Evolutionary conservation across 2,797 vertebrate species (phyloP), one percentile per base, ranked within the genome.

Genomic region (Hafferia zeledoni): DNA sequence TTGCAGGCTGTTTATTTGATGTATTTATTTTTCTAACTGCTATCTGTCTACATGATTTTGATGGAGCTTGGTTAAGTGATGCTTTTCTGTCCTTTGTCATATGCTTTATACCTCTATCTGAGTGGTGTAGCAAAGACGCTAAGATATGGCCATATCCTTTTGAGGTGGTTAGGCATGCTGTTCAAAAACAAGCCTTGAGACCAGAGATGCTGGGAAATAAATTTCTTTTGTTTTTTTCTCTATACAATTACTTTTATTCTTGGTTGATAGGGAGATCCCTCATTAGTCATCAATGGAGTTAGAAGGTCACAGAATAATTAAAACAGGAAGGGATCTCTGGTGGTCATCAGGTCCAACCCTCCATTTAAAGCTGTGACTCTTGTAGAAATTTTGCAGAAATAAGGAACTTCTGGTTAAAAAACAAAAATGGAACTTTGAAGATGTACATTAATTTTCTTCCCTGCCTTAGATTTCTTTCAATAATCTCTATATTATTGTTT

Each of bases 11-110:
- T n/a, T n/a, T 78, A 13, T 15, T 37, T 30, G 15, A 25, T 47
- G 39, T 19, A 24, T 59, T 89, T 61, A 16, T 46, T 95, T 90
- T 82, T 31, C 59, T 75, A 68, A 23, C 11, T 83, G 19, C 35
- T 52, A 5, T 49, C 43, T 63, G 14, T 50, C 35, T 59, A 1
- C 2, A 7, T 39, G 35, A 33, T 61, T 79, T 61, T 75, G 52
- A 61, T 44, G 33, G 57, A 68, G 43, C 52, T 72, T 84, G 55
- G 17, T 89, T 56, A 72, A 92, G 50, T 57, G 33, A 55, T 80
- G 33, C 52, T 52, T 52, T 77, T 88, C 91, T 90, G 56, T 67
- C 39, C 49, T 85, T 93, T 91, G 37, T 69, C 43, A 14, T 24
- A 14, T 24, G 22, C 35, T 83, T 12, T 41, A 17, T 17, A 41